These are phyloP conservation scores for Nephrotoma appendiculata DNA, from an alignment of 2,888 invertebrate genomes.

Conservation along the genomic window DNA sequence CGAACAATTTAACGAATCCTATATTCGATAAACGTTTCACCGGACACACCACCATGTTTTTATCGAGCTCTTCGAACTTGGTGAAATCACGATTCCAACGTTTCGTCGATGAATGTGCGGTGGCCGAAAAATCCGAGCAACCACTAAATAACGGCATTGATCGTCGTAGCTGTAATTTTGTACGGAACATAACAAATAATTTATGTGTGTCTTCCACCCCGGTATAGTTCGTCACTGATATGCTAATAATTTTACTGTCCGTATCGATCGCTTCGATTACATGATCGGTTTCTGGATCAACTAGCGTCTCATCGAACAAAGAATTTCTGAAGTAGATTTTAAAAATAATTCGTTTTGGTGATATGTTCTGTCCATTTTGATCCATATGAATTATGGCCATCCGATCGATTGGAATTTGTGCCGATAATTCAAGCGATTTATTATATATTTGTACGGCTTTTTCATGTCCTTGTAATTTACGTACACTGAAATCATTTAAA, in stretches of 20 bases:
- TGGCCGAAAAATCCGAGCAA: not conserved
- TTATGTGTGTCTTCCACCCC: not conserved
- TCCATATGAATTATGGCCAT: not conserved
- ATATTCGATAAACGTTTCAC: not conserved
- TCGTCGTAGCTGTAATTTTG: not conserved
- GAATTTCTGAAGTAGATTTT: not conserved
- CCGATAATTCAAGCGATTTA: not conserved
- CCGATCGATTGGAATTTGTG: not conserved
- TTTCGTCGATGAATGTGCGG: not conserved
- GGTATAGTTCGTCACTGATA: not conserved
- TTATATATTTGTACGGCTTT: not conserved
- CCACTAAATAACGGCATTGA: not conserved
- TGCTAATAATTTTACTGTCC: not conserved
- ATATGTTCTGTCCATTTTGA: not conserved
- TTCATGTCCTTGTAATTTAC: not conserved
- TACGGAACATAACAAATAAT: not conserved
- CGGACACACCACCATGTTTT: not conserved
- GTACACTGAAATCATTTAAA: not conserved
- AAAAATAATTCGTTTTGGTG: not conserved
- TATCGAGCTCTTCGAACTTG: not conserved
- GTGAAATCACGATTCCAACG: not conserved
- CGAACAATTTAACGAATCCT: not conserved
- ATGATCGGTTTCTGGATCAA: not conserved
- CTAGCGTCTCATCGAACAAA: not conserved
- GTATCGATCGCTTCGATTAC: not conserved